Conservation (phyloP, 2,113 vertebrate species). For the Falco punctatus region DNA sequence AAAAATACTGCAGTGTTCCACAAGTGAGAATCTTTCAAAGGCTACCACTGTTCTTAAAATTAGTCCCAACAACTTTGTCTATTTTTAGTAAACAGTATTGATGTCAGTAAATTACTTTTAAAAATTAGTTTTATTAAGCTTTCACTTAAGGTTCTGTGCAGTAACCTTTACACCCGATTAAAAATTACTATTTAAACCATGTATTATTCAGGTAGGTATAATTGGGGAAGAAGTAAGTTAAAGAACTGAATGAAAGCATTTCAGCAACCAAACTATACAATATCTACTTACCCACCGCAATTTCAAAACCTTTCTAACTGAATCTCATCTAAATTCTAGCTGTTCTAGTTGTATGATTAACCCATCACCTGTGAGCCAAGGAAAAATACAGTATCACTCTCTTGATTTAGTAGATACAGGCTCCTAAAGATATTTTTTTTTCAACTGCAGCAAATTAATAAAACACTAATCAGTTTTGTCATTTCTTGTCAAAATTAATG, state of each 20-base stretch:
- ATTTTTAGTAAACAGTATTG: neutral
- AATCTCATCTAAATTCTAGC: neutral
- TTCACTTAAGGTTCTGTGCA: neutral
- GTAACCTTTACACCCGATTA: neutral
- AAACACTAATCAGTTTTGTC: neutral
- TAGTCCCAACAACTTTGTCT: neutral
- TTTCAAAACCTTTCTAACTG: neutral
- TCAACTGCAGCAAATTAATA: neutral
- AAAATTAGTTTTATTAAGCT: neutral
- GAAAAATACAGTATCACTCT: neutral
- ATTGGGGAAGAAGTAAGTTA: neutral
- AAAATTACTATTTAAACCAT: neutral
- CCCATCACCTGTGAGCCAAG: neutral
- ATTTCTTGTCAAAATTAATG: neutral
- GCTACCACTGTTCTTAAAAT: neutral
- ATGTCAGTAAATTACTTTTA: neutral
- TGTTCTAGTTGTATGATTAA: neutral
- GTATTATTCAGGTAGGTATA: neutral
- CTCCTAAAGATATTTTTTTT: neutral
- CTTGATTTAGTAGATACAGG: neutral
- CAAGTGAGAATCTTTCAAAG: neutral
- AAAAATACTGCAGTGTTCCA: neutral
- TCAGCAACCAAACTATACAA: neutral
- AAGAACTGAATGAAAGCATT: neutral
- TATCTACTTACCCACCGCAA: fast-evolving